phyloP scores from a whole-genome alignment of 2,797 vertebrate genomes.

The Corythornis leucogaster region DNA sequence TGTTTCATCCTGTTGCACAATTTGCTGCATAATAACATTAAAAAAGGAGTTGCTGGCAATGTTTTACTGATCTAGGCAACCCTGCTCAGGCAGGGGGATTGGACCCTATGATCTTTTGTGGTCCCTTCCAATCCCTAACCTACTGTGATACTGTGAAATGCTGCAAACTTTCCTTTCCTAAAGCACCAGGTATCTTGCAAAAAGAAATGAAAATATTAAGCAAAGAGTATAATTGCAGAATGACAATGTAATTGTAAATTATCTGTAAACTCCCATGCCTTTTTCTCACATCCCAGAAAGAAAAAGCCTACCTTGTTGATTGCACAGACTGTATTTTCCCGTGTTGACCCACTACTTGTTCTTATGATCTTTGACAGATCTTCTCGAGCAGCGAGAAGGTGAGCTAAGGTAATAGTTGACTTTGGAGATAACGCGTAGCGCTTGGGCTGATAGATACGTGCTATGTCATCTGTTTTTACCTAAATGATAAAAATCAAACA shows the following conservation, averaged over 20 bases:
- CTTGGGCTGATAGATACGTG: slow-evolving; percentile 91
- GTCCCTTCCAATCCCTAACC: too few relatives aligned
- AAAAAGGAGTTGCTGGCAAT: background rate
- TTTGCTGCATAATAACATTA: background rate
- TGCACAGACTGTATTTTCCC: slow-evolving; percentile 88
- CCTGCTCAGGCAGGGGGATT: too few relatives aligned
- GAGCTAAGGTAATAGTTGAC: slow-evolving; percentile 82
- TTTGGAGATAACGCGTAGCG: slow-evolving; percentile 85
- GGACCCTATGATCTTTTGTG: too few relatives aligned
- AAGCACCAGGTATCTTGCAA: background rate
- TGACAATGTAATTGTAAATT: background rate
- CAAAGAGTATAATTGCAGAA: background rate
- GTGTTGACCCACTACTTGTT: slow-evolving; percentile 90
- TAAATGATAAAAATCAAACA: slow-evolving; percentile 54
- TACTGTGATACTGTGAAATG: background rate
- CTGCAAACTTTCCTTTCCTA: background rate
- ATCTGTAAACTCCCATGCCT: background rate
- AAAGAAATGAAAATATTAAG: background rate
- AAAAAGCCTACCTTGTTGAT: slow-evolving; percentile 89
- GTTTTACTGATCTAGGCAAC: too few relatives aligned
- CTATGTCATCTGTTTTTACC: slow-evolving; percentile 93
- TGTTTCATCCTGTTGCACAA: background rate
- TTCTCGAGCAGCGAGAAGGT: slow-evolving; percentile 92
- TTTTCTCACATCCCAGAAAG: background rate
- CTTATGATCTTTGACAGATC: slow-evolving; percentile 93